Evolutionary conservation across 2,113 vertebrate genomes (phyloP), one percentile per base, ranked within the genome.

Genomic region (Catagonus wagneri): DNA sequence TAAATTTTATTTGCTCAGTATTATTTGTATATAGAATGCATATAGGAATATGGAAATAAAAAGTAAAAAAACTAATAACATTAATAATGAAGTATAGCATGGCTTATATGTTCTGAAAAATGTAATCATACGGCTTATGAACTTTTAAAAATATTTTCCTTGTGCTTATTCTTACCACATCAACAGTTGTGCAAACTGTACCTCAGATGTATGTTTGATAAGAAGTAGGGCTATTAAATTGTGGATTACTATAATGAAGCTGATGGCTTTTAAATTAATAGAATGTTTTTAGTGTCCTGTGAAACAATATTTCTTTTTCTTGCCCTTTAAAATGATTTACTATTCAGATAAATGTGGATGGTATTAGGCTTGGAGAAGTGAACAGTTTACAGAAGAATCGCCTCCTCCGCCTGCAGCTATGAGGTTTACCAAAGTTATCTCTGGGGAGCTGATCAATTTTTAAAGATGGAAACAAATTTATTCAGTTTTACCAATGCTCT

Each of bases 1-100:
- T 97, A 96, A n/a, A 61, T 83, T 97, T 93, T 94, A 89, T 78
- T 88, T 58, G 34, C 7, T 69, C 54, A 11, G 87, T 74, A 39
- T 86, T 94, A 94, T 95, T 90, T 96, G 54, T 66, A 23, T 89
- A 9, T 69, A 60, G 79, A 94, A 95, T 89, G 65, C 52, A 50
- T 71, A 76, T 3, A 84, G 50, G 66, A 92, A 91, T 96, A 54
- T 72, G 56, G 61, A 90, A 95, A 92, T 92, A 96, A 87, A 74
- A 72, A 16, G 9, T 22, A 54, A 60, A 84, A 66, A 22, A 4
- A 20, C 52, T 76, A 89, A 4, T 36, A 78, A 74, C 25, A 83
- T 7, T 58, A 85, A 79, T 52, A 15, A 23, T 88, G n/a, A 81
- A 84, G 17, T 52, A 76, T 75, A 54, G 15, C 39, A 34, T 78